Base-by-base conservation (phyloP, 2,113 vertebrate genomes). In the Stegostoma tigrinum region DNA sequence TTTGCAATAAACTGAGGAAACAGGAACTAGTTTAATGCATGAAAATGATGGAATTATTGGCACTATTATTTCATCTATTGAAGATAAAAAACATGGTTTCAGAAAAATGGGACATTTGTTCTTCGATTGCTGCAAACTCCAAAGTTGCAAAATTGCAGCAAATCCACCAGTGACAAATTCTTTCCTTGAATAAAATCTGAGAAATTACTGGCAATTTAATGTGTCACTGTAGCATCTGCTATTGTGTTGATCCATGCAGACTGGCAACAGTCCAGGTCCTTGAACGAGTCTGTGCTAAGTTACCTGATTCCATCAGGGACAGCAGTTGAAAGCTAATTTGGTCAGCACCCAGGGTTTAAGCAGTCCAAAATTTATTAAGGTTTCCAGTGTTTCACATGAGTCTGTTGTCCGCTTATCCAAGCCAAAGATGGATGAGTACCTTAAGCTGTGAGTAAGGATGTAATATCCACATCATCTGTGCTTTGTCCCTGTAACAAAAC, bases 1-100 rank as follows among this genome's bases (percentile, higher is more conserved):
- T 87, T 87, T 87, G 85, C 55, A 87, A 87, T 87, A 87, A 48
- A 87, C 3, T 87, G 45, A 87, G 6, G 85, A 87, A 87, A 87
- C 48, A 87, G 45, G 27, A 27, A 87, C 85, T 87, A 87, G 24
- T 87, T 87, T 45, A 87, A 87, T 87, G 55, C 85, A 87, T 55
- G 48, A 52, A 87, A 87, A 87, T 87, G 23, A 55, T 55, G 45
- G 85, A 87, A 87, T 87, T 87, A 87, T 87, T 52, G 48, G 45
- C 48, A 55, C 45, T 87, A 52, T 87, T 87, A 48, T 17, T 45
- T 86, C 45, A 52, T 52, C 85, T 87, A 23, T 52, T 52, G 30
- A 87, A 27, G 7, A 87, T 48, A 87, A 55, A 48, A 87, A 72
- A 27, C 52, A 24, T 87, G 21, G 23, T 52, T 17, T 55, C 24